Percentiles rank a stretch among this genome's conserved stretches.
Conservation (phyloP, 2,888 invertebrate genomes). For the Epiperipatus broadwayi region DNA sequence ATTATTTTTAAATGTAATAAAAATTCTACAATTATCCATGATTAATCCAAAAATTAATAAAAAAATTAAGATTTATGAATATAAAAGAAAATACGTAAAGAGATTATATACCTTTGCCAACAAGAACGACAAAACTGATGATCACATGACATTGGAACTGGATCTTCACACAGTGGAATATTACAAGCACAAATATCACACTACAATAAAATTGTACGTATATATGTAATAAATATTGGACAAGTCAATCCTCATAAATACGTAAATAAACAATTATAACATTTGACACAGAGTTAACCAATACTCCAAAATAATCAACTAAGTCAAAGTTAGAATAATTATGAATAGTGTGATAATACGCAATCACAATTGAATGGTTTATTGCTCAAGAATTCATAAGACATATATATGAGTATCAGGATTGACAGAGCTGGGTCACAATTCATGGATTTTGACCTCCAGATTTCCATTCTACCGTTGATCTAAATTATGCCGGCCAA, state of each 20-base stretch:
- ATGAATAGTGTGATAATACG: no score
- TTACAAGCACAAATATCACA: slow-evolving; percentile 41
- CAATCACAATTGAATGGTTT: no score
- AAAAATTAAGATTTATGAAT: no score
- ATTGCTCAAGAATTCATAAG: no score
- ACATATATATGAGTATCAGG: no score
- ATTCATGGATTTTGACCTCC: no score
- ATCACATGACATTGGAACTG: slow-evolving; percentile 39
- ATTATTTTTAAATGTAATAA: no score
- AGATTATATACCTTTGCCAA: slow-evolving; percentile 36
- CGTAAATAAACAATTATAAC: neutral
- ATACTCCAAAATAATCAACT: neutral
- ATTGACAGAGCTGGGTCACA: no score
- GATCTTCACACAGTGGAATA: slow-evolving; percentile 33
- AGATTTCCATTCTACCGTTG: no score
- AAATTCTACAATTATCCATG: no score
- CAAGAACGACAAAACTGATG: slow-evolving; percentile 43
- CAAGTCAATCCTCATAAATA: neutral
- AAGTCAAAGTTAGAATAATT: neutral
- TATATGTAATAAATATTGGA: neutral
- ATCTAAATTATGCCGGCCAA: no score
- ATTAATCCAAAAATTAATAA: no score
- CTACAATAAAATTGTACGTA: slow-evolving; percentile 23
- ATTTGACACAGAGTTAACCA: neutral
- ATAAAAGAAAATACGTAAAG: neutral